phyloP scores from a whole-genome alignment of 2,113 vertebrate species.

The Synchiropus splendidus region DNA sequence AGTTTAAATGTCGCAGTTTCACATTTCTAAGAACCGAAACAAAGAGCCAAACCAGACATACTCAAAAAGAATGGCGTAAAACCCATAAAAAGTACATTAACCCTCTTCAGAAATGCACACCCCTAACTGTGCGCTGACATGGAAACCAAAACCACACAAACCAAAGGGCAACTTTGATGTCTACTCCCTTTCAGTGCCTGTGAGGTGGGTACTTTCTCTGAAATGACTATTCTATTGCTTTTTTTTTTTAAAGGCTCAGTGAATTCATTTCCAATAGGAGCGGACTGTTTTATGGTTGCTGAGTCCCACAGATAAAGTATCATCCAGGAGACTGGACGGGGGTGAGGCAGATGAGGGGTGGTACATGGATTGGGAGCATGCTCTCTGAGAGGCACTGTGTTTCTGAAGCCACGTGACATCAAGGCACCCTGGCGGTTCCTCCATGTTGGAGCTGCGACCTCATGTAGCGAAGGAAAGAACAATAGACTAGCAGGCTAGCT shows the following conservation, averaged over 20 bases:
- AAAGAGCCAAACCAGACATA: conserved; percentile 20
- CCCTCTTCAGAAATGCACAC: conserved; percentile 54
- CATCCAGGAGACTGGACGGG: conserved; percentile 36
- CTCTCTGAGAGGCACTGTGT: conserved; percentile 25
- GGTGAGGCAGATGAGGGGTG: conserved; percentile 1
- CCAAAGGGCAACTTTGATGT: conserved; percentile 56
- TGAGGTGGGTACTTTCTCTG: conserved; percentile 30
- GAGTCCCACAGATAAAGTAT: conserved; percentile 62
- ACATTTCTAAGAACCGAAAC: conserved; percentile 11
- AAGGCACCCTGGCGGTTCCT: conserved; percentile 46
- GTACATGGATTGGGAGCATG: conserved; percentile 27
- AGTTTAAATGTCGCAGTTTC: too few relatives aligned
- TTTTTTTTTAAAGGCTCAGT: conserved; percentile 53
- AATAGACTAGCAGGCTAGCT: conserved; percentile 33
- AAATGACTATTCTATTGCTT: conserved; percentile 45
- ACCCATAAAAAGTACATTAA: conserved; percentile 60
- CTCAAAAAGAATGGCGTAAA: conserved; percentile 28
- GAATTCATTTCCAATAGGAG: conserved; percentile 46
- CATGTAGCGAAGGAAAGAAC: conserved; percentile 9
- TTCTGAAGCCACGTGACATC: conserved; percentile 32
- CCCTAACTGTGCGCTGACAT: conserved; percentile 53
- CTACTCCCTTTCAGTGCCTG: conserved; percentile 41
- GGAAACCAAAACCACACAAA: conserved; percentile 49
- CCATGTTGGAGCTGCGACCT: conserved; percentile 32
- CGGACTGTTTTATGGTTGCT: conserved; percentile 52